These are phyloP conservation scores for Tetheella fluctuosa DNA, from an alignment of 2,888 invertebrate genomes.

Conservation along the genomic window DNA sequence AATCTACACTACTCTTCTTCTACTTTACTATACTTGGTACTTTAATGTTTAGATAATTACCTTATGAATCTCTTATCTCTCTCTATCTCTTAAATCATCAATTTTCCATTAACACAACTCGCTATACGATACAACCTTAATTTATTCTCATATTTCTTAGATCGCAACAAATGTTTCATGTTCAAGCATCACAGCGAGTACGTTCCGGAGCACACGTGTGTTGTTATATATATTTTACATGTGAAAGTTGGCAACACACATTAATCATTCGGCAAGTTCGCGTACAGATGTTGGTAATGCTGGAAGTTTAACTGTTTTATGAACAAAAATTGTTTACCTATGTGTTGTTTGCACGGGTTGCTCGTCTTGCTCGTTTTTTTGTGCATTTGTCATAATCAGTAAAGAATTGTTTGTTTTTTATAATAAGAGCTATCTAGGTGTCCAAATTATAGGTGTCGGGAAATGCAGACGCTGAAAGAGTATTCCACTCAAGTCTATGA, in stretches of 20 bases:
- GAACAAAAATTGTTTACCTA: slow-evolving; percentile 19
- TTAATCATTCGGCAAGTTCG: slow-evolving; percentile 56
- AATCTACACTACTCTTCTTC: too few species aligned
- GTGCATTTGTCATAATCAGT: too few species aligned
- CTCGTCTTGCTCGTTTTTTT: not conserved
- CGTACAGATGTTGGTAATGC: slow-evolving; percentile 46
- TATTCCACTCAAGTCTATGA: too few species aligned
- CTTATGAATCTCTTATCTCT: too few species aligned
- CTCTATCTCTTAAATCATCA: not conserved
- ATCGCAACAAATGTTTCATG: slow-evolving; percentile 29
- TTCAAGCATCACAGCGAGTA: slow-evolving; percentile 22
- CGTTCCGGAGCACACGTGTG: slow-evolving; percentile 34
- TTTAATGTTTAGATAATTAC: too few species aligned
- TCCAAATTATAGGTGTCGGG: too few species aligned
- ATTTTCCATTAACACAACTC: not conserved
- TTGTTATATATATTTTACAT: slow-evolving; percentile 45
- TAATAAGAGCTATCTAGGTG: too few species aligned
- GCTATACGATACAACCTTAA: not conserved
- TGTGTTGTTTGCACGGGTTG: not conserved
- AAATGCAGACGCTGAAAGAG: too few species aligned
- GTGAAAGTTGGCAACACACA: slow-evolving; percentile 49
- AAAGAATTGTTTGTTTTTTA: too few species aligned
- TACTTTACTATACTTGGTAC: too few species aligned
- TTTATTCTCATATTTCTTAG: slow-evolving; percentile 9
- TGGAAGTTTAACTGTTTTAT: slow-evolving; percentile 35